A percentile compares a stretch with the other conserved stretches of the same genome.
Conservation (phyloP, 2,113 vertebrate species). For the Cinclus mexicanus region DNA sequence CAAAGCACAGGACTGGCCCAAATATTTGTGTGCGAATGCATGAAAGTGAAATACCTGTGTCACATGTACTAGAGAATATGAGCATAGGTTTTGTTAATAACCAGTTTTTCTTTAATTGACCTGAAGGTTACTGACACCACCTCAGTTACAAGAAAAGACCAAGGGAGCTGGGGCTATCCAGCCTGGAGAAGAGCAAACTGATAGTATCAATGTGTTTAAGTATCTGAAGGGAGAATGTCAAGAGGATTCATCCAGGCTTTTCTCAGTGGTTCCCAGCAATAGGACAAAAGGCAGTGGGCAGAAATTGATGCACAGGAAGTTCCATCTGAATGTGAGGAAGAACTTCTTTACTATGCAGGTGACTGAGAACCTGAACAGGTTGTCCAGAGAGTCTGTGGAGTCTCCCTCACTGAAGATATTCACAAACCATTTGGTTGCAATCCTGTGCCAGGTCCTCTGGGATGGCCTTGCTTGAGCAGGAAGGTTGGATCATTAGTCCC, state of each 20-base stretch:
- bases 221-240: background rate
- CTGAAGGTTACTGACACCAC: background rate
- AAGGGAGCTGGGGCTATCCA: background rate
- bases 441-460: background rate
- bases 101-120: background rate
- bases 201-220: background rate
- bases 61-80: background rate
- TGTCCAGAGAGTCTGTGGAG: background rate
- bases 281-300: background rate
- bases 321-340: background rate
- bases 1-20: background rate
- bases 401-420: background rate
- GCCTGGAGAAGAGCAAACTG: background rate
- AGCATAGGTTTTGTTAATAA: background rate
- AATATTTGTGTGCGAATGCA: background rate
- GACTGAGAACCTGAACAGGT: rapidly evolving
- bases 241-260: background rate
- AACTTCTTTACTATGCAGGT: background rate
- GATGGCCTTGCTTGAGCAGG: background rate
- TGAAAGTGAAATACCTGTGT: background rate
- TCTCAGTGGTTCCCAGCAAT: background rate
- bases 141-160: background rate
- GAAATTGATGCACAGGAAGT: background rate
- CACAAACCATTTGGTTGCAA: background rate
- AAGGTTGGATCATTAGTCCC: background rate